A percentile compares a stretch with the other conserved stretches of the same genome.
Evolutionary conservation across 1,140 invertebrate species (phyloP).

Genomic region (Theocolax elegans): DNA sequence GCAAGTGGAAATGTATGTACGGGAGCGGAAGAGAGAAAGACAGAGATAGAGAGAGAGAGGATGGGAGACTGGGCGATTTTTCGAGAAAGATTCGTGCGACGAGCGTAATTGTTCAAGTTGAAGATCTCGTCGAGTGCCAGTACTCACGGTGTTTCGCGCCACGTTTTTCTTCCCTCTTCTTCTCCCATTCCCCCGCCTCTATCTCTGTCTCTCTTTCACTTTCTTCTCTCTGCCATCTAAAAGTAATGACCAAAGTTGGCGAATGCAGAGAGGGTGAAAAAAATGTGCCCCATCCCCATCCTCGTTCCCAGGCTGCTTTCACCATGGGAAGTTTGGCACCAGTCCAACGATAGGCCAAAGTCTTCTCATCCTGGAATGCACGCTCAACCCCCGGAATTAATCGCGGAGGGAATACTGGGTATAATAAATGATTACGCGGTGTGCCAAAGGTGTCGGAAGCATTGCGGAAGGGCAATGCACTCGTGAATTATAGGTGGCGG

Average conservation of each 20-base stretch:
- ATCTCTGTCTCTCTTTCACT: not conserved
- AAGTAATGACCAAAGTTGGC: slow-evolving; percentile 62
- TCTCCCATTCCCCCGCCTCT: slow-evolving; percentile 2
- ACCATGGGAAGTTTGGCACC: too few species aligned
- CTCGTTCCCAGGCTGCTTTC: too few species aligned
- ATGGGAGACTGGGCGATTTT: not conserved
- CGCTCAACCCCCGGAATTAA: slow-evolving; percentile 52
- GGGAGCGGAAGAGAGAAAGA: slow-evolving; percentile 38
- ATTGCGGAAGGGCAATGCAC: not conserved
- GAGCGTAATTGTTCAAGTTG: slow-evolving; percentile 20
- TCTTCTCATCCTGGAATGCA: too few species aligned
- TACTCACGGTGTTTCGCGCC: not conserved
- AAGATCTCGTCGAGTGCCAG: slow-evolving; percentile 13
- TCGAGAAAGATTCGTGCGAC: not conserved
- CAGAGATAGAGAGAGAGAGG: slow-evolving; percentile 3
- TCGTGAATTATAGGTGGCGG: not conserved
- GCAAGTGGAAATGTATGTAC: too few species aligned
- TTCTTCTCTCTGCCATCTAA: slow-evolving; percentile 10
- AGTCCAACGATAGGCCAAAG: too few species aligned
- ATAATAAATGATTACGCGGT: slow-evolving; percentile 46
- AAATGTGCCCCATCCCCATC: too few species aligned
- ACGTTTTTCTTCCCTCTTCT: slow-evolving; percentile 9
- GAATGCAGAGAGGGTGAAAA: slow-evolving; percentile 1
- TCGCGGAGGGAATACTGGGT: slow-evolving; percentile 45
- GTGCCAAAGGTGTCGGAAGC: slow-evolving; percentile 44